phyloP scores from a whole-genome alignment of 2,797 vertebrate species.

The Syndactyla subalaris region DNA sequence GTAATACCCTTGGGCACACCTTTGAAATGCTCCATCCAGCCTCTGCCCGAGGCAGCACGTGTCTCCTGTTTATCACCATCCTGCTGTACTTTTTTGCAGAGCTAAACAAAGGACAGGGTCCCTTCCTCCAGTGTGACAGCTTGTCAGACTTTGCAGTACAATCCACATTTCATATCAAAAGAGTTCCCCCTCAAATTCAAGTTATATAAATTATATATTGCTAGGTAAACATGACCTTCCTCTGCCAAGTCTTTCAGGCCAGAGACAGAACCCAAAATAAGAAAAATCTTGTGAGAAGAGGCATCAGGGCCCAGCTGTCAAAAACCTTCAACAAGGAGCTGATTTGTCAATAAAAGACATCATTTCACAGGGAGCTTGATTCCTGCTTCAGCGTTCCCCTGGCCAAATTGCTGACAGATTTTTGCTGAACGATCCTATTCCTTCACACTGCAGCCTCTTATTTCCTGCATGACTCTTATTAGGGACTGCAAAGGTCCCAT shows the following conservation, averaged over 20 bases:
- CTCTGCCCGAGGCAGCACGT: background rate
- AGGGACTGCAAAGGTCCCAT: background rate
- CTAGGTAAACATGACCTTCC: conserved; percentile 30
- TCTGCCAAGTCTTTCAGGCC: conserved; percentile 19
- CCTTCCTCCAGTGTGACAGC: background rate
- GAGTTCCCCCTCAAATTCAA: background rate
- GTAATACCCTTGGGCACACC: background rate
- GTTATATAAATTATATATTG: conserved; percentile 24
- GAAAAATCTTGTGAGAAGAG: conserved; percentile 10
- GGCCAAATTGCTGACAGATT: background rate
- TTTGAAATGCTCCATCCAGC: background rate
- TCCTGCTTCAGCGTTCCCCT: background rate
- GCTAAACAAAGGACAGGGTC: background rate
- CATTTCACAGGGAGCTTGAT: background rate
- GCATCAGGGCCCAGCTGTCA: background rate
- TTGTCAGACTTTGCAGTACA: conserved; percentile 22
- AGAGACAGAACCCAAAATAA: conserved; percentile 22
- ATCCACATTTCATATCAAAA: conserved; percentile 28
- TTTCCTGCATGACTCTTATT: background rate
- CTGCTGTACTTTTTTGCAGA: background rate
- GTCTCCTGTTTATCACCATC: background rate
- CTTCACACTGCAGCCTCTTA: background rate
- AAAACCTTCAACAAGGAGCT: background rate
- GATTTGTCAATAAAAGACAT: conserved; percentile 10
- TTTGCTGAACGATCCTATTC: background rate